Evolutionary conservation across 2,113 vertebrate genomes (phyloP), one percentile per base, ranked within the genome.

Genomic region (Tinamus guttatus): DNA sequence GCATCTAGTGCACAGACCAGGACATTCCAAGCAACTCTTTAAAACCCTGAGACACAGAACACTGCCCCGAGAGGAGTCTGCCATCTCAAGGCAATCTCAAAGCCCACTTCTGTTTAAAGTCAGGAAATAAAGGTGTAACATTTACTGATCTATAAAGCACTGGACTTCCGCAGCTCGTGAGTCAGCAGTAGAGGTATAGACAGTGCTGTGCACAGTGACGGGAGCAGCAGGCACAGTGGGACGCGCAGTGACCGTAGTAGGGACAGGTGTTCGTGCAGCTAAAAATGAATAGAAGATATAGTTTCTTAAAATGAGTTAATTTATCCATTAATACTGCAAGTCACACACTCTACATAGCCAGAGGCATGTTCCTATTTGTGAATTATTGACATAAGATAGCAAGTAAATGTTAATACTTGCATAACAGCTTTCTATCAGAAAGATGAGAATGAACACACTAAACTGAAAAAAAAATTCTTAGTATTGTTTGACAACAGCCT

Each of bases 121-220:
- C 49, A 76, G 58, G 63, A 93, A 81, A 76, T 12, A 67, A 78
- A 82, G 19, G n/a, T 13, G 52, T 11, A 86, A 7, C 22, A 76
- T 84, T 95, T 94, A 97, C 96, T 54, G 60, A 32, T 89, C 24
- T n/a, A 32, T 32, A 65, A 51, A 62, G 54, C 74, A 84, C 4
- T 11, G 2, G 24, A 5, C 24, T 73, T 41, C 34, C 52, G 77
- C 11, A 65, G 14, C 5, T 52, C 4, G 10, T 1, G n/a, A 3
- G 36, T 16, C 38, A 62, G 19, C 11, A 2, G 30, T 2, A 40
- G 89, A 2, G 18, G 85, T 79, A 13, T 11, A 27, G 4, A 18
- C 36, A 7, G 62, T 16, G 22, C 34, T 47, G 10, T 2, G 45
- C 12, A 13, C 32, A 49, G 49, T 49, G 49, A 49, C 11, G 2